phyloP scores from a whole-genome alignment of 1,140 invertebrate species.

The Aphis gossypii region DNA sequence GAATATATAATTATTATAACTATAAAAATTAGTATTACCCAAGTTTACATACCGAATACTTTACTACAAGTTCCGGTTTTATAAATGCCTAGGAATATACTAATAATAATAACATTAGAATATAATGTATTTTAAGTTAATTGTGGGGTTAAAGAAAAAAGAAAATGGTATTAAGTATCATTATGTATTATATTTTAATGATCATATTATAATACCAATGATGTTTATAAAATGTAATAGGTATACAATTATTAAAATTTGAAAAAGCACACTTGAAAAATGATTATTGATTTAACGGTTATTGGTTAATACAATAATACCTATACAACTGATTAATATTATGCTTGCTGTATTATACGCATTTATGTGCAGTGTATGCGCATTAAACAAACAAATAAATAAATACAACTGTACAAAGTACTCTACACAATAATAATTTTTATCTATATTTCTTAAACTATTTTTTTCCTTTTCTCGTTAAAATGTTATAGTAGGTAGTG shows the following conservation, averaged over 20 bases:
- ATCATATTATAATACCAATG: too few relatives aligned
- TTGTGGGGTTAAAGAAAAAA: too few relatives aligned
- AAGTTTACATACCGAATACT: neutral
- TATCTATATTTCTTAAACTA: neutral
- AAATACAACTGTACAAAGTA: neutral
- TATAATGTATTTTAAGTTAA: too few relatives aligned
- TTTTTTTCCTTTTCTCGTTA: neutral
- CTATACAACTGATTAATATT: neutral
- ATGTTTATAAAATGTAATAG: neutral
- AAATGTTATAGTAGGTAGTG: neutral
- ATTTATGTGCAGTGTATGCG: too few relatives aligned
- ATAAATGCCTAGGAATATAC: neutral
- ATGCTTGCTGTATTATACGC: neutral
- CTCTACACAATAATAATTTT: neutral
- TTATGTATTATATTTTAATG: neutral
- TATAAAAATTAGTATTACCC: neutral
- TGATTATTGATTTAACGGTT: neutral
- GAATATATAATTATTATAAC: neutral
- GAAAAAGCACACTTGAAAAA: neutral
- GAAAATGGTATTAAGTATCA: too few relatives aligned
- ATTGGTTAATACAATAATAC: neutral
- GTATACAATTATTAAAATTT: neutral
- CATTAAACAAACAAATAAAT: neutral
- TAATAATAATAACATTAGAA: too few relatives aligned
- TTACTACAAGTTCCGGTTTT: neutral